Percentiles rank a stretch among this genome's conserved stretches.
Conservation (phyloP, 2,888 invertebrate species). For the Mesorhabditis belari region DNA sequence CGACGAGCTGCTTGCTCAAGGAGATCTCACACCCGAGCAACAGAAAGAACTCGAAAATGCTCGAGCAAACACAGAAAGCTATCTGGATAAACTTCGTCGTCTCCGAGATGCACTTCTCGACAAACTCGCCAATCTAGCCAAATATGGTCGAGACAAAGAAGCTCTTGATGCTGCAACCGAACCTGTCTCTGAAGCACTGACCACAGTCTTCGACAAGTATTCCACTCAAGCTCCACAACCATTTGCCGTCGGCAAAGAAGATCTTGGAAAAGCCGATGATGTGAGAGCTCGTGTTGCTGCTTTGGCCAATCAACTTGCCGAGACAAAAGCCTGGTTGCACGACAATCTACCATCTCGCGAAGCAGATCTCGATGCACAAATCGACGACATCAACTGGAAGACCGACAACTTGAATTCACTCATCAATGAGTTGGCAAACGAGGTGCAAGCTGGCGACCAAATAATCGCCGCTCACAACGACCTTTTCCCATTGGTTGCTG, state of each 20-base stretch:
- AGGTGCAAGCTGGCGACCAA: background rate
- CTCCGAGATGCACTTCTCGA: background rate
- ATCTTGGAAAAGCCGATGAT: background rate
- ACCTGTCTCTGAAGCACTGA: background rate
- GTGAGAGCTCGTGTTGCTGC: background rate
- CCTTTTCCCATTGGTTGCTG: background rate
- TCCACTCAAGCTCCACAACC: background rate
- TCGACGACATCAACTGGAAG: background rate
- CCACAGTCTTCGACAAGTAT: background rate
- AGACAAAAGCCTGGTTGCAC: background rate
- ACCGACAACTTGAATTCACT: background rate
- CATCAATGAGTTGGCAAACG: background rate
- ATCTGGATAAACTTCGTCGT: background rate
- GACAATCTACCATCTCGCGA: background rate
- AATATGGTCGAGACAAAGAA: slow-evolving; percentile 1
- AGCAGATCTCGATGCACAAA: background rate
- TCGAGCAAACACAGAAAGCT: slow-evolving; percentile 1
- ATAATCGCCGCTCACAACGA: background rate
- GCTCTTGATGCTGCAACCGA: slow-evolving; percentile 5
- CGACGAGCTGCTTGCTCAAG: slow-evolving; percentile 1
- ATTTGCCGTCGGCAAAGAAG: background rate
- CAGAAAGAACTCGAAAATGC: slow-evolving; percentile 3
- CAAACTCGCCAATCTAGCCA: background rate
- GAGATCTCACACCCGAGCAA: background rate
- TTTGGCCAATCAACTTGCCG: background rate